Base-by-base conservation (phyloP, 2,888 invertebrate genomes). In the Morpho achilles region DNA sequence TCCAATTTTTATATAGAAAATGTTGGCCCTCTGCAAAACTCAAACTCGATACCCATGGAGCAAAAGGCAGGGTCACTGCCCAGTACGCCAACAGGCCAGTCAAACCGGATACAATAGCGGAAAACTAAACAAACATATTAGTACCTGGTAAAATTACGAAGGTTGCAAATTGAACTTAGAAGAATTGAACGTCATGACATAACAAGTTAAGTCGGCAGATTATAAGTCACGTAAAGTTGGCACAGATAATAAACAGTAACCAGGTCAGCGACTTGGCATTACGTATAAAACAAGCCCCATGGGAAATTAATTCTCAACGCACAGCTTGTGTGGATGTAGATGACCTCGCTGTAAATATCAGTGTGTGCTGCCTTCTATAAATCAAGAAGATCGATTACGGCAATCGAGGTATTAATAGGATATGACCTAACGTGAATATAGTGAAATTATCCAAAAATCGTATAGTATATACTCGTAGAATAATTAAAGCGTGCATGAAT, bases 181-280 rank as follows among this genome's bases (percentile, higher is more conserved):
- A 32, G 32, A 32, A 32, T 32, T 32, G 32, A 1, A 7, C 8
- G 47, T 3, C 45, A 48, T 47, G 40, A 53, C 49, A 54, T 54
- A 50, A 44, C 45, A 57, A 63, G 43, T 32, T 2, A 3, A 32
- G 4, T 58, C 48, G 45, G 39, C 51, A 54, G 61, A 63, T 59
- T 57, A 59, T 59, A 61, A 73, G 71, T 77, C 73, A 77, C 74
- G 74, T 74, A 69, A 70, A 68, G 71, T 73, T 70, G 67, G 64
- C 67, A 67, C 64, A 63, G 70, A 73, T 73, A 71, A 72, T 69
- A 69, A 72, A 69, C 65, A 68, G 70, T 72, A 79, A 79, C 72
- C 73, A 74, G 77, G 79, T 71, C 74, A 75, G 62, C 62, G 66
- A 67, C 67, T 55, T 50, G 58, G 60, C 57, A 59, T 60, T 67